Base-by-base conservation (phyloP, 2,113 vertebrate genomes). In the Aspidoscelis tigris region DNA sequence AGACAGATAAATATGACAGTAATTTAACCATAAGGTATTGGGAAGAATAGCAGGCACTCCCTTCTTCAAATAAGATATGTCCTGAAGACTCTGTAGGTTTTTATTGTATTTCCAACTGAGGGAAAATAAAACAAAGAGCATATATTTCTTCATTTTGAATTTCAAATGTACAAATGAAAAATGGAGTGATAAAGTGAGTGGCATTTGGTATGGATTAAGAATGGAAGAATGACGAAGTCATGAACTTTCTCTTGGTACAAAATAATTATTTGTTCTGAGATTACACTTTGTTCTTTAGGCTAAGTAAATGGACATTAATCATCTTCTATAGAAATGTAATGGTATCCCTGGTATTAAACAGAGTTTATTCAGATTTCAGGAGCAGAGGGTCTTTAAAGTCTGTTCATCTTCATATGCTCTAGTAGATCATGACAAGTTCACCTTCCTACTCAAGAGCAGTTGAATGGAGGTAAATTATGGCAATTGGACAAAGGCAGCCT, bases 11-110 rank as follows among this genome's bases (percentile, higher is more conserved):
- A 50, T 66, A 72, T 44, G 72, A 39, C 50, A 73, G 50, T 64
- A 7, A n/a, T 81, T 71, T 65, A 76, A 81, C 86, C 73, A 75
- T 65, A 26, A 39, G 16, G 79, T 81, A 74, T 82, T 68, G 50
- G 70, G 24, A 50, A 82, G 80, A 22, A 69, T n/a, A 72, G 61
- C 78, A 75, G 78, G 68, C 43, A 74, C 78, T 55, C 47, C 79
- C 47, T 61, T 74, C 61, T 33, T 84, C 68, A 44, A 78, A 4
- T 53, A 26, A 24, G 43, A 12, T 47, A 65, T 33, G 39, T 39
- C 47, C 53, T 43, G 24, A 43, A 14, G 50, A 11, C 2, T n/a
- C 18, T 33, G 3, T 26, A 22, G 8, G 2, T 26, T 39, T 33
- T 64, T 53, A 20, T 50, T 39, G n/a, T 47, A 79, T 41, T 73